phyloP scores from a whole-genome alignment of 2,888 invertebrate genomes.

The Neocrepidodera transversa region DNA sequence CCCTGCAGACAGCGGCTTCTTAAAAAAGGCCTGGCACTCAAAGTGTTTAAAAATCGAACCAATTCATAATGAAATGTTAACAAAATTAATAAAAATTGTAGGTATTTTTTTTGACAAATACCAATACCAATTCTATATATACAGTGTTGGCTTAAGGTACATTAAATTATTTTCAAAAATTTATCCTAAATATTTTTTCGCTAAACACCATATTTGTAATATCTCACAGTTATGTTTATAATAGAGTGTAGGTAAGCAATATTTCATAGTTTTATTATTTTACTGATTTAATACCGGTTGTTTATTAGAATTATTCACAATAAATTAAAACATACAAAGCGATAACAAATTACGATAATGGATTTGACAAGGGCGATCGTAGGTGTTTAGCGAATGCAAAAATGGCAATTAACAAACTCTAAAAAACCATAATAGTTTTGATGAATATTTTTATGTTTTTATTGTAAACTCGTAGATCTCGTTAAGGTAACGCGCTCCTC shows the following conservation, averaged over 20 bases:
- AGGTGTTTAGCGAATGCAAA: constrained; percentile 17
- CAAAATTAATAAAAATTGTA: too few species aligned
- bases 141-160: too few species aligned
- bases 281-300: constrained; percentile 7
- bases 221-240: background rate
- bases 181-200: too few species aligned
- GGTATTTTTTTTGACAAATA: too few species aligned
- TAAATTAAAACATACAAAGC: constrained; percentile 17
- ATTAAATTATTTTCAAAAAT: too few species aligned
- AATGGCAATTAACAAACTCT: constrained; percentile 19
- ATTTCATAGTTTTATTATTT: constrained; percentile 2
- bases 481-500: constrained; percentile 15
- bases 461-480: constrained; percentile 17
- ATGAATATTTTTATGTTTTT: constrained; percentile 22
- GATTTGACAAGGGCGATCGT: constrained; percentile 17
- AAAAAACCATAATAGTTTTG: constrained; percentile 20
- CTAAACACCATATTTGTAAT: too few species aligned
- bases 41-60: too few species aligned
- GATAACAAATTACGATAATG: constrained; percentile 19
- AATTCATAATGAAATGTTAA: too few species aligned
- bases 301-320: constrained; percentile 13
- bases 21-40: too few species aligned
- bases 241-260: constrained; percentile 9
- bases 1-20: too few species aligned
- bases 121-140: too few species aligned